Base-by-base conservation (phyloP, 2,888 invertebrate genomes). In the Invenusta paracnida region DNA sequence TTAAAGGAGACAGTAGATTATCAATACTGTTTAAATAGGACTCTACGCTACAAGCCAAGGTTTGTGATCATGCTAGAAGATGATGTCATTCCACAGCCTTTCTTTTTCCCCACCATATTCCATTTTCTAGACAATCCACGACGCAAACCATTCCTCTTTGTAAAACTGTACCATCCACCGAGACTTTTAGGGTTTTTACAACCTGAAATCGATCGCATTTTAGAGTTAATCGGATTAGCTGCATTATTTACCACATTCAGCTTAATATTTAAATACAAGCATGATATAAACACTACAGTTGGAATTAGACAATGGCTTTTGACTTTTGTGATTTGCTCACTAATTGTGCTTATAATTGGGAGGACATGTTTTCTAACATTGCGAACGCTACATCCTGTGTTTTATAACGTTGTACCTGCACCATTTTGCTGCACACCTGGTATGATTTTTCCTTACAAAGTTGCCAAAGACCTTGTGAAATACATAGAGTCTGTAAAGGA, bases 131-230 rank as follows among this genome's bases (percentile, higher is more conserved):
- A 73, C 27, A 2, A 23, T 73, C 73, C 11, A 13, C 73, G 73
- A 13, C 11, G 25, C n/a, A n/a, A n/a, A 23, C 2, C 11, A n/a
- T 73, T n/a, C 27, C 17, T 23, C 27, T 73, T n/a, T 73, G 25
- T 25, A 73, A 73, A 73, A 23, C 27, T 73, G 73, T 73, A 73
- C 23, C 73, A 73, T 73, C 73, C 73, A 73, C 73, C 73, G 23
- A 5, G 73, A n/a, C 73, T 73, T 73, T 25, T 73, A 5, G 73
- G 73, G 11, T 73, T 13, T 73, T 73, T 73, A 5, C 73, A 73
- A 73, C 73, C 73, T n/a, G 73, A 73, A 23, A 13, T 73, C 2
- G 73, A 73, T 23, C 17, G 73, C 5, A 73, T 73, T 73, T 73
- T 73, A 25, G 73, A 73, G 23, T n/a, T 73, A 73, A 13, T 2